Base-by-base conservation (phyloP, 2,113 vertebrate genomes). In the Nycticorax nycticorax region DNA sequence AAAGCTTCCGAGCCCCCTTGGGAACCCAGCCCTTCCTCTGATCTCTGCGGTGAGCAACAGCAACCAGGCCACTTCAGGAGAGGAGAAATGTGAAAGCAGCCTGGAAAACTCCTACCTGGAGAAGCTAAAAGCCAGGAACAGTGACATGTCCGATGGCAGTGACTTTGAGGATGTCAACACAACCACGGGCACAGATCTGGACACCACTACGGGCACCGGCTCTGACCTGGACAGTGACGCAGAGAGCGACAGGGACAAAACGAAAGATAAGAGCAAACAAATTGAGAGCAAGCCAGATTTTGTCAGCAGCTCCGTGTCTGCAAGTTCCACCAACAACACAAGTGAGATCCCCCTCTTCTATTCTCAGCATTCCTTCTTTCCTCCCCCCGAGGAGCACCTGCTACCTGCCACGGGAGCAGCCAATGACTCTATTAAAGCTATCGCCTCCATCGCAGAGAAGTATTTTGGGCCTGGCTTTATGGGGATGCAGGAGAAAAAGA, bases 161-260 rank as follows among this genome's bases (percentile, higher is more conserved):
- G 99, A 99, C 98, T 99, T 99, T n/a, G 99, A 99, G 98, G 99
- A 99, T 6, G 95, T 99, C 93, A 99, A 99, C 92, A 99, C 99
- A 17, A 99, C 99, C 45, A 99, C 99, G 1, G 99, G 99, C 55
- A 99, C 99, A 0, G 99, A 99, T 95, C 98, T 99, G 97, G 99
- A 99, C 96, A 99, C 99, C 72, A 99, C 98, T 79, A 99, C 99
- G 0, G 99, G 99, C 89, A 99, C 99, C 0, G 99, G 99, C 55
- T 99, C 99, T 0, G 99, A 99, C 85, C 98, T 99, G 82, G 99
- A 99, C 96, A 98, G 99, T 2, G 99, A 99, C 2, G 98, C 97
- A 1, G 99, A 99, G 75, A 99, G 98, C 0, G 99, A 99, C 92
- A 98, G 99, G 59, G 98, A 98, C 91, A 98, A 98, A 94, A 75